Evolutionary conservation across 1,140 invertebrate species (phyloP).

Genomic region (Maconellicoccus hirsutus): DNA sequence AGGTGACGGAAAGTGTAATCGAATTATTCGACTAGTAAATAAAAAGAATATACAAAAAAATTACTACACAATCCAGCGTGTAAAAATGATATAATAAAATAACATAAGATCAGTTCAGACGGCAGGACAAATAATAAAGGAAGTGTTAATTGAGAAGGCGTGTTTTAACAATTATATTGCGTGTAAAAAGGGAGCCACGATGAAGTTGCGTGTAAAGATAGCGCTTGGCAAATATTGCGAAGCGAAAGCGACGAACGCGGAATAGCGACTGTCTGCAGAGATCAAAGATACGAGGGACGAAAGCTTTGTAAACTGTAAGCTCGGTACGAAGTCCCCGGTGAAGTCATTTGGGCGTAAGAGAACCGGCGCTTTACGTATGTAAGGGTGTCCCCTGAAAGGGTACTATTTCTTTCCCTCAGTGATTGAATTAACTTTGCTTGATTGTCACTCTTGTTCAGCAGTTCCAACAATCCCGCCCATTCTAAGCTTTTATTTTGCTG

Average conservation of each 20-base stretch:
- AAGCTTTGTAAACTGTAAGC: constrained; percentile 1
- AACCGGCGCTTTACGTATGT: not conserved
- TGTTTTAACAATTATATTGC: constrained; percentile 5
- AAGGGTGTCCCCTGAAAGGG: constrained; percentile 1
- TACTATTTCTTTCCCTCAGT: constrained; percentile 4
- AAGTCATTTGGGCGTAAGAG: constrained; percentile 7
- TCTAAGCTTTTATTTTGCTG: constrained; percentile 9
- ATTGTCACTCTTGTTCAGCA: constrained; percentile 7
- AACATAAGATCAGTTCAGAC: too few species aligned
- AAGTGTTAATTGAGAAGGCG: constrained; percentile 3
- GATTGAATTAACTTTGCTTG: constrained; percentile 9
- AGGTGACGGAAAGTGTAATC: too few species aligned
- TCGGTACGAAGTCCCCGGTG: constrained; percentile 6
- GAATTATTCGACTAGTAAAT: too few species aligned
- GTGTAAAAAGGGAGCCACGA: not conserved
- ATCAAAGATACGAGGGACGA: constrained; percentile 4
- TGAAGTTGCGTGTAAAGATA: not conserved
- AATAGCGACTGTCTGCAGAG: not conserved
- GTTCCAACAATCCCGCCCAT: constrained; percentile 6
- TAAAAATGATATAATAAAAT: too few species aligned
- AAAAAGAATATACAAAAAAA: too few species aligned
- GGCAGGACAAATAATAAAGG: not conserved
- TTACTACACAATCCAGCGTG: too few species aligned
- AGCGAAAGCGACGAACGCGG: not conserved
- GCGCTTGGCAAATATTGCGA: not conserved